phyloP scores from a whole-genome alignment of 2,797 vertebrate species.

The Scolopax bukidnonensis region DNA sequence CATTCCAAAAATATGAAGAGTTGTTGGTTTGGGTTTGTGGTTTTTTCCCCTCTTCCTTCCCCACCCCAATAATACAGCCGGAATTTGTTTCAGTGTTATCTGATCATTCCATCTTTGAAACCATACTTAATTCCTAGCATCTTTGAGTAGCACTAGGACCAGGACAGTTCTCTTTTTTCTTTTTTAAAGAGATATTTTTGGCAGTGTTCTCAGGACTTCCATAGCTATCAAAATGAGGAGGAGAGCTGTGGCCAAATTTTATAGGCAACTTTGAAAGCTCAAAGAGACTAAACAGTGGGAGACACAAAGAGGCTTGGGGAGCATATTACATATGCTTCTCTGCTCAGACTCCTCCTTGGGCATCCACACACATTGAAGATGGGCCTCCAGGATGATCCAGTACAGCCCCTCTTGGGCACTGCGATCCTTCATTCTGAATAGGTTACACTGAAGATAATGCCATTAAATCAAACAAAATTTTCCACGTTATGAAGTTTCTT shows the following conservation, averaged over 20 bases:
- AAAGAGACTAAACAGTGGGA: not conserved
- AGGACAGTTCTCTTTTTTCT: not conserved
- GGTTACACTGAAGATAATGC: not conserved
- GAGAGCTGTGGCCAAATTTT: not conserved
- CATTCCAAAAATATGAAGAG: not conserved
- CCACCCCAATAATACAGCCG: not conserved
- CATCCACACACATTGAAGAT: not conserved
- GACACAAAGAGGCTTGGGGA: not conserved
- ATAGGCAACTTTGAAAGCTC: not conserved
- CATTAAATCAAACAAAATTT: not conserved
- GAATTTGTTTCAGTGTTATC: not conserved
- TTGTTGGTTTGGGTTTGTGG: not conserved
- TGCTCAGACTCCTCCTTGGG: not conserved
- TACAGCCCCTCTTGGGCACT: not conserved
- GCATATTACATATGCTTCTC: not conserved
- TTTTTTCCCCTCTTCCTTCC: not conserved
- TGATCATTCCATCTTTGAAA: constrained; percentile 10
- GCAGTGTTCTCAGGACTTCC: not conserved
- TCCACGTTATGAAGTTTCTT: not conserved
- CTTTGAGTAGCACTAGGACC: not conserved
- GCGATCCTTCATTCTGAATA: not conserved
- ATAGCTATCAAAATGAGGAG: not conserved
- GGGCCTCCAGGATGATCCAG: not conserved
- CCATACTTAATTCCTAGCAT: not conserved
- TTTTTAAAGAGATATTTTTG: not conserved